Evolutionary conservation across 2,888 invertebrate species (phyloP), one percentile per base, ranked within the genome.

Genomic region (Parnassius apollo): DNA sequence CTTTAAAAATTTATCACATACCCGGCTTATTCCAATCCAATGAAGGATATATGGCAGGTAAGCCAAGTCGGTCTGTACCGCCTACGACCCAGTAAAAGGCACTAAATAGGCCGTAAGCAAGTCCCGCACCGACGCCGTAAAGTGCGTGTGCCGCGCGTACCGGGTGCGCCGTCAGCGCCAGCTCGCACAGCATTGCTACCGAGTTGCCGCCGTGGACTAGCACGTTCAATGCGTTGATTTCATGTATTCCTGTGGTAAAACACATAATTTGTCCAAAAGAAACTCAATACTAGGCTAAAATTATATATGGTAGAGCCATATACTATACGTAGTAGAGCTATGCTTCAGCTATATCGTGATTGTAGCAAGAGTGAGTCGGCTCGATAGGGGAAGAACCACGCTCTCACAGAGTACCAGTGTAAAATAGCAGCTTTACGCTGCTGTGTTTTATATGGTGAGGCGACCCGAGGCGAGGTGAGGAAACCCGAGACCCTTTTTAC

Each of bases 151-250:
- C 87, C 50, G 96, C 82, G 42, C 94, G 93, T 56, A 96, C 85
- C 0, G 97, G 96, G 77, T 96, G 95, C 46, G 94, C 93, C 9
- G 95, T 95, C 58, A 97, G 86, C 61, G 93, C 92, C 54, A 96
- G 80, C 83, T 97, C 97, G 4, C 94, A 67, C 49, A 96, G 78
- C 94, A 96, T 96, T 67, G 95, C 84, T 10, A 95, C 71, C 0
- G 96, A 95, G 86, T 97, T 97, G 67, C 94, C 93, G 11, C 94
- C 95, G 81, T 97, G 97, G 0, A 95, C 93, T 59, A 96, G 87
- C 18, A 96, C 82, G 81, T 96, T 96, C 51, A 95, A 86, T 0
- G 93, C 91, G 76, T 95, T 94, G 53, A 95, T 81, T 52, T 87
- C 83, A 68, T 95, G 94, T 57, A 93, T 92, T 73, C 89, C 94